Base-by-base conservation (phyloP, 2,797 vertebrate genomes). In the Phoxinus dragarum region DNA sequence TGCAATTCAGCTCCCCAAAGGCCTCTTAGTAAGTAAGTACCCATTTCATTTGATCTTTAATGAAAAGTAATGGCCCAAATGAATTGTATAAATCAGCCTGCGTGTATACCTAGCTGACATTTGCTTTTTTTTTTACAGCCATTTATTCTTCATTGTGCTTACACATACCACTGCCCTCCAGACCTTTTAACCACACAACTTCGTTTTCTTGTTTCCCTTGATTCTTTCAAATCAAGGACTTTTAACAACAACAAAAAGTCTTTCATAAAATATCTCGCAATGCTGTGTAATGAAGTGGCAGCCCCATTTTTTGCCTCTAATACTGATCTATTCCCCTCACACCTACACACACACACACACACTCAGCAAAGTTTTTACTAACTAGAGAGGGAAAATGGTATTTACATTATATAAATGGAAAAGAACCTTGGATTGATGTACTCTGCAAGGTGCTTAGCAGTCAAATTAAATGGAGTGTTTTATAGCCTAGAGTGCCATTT, bases 1-100 rank as follows among this genome's bases (percentile, higher is more conserved):
- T 95, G 97, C 98, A 98, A 99, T 99, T 99, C 98, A 99, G 97
- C 97, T 99, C 98, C 98, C 98, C 97, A 98, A 99, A 99, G 98
- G 98, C 98, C 98, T 99, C 97, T 99, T 99, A 99, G 98, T 98
- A 98, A 99, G 97, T 99, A 99, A 99, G 98, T 99, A 99, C 98
- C 98, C 98, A 99, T 99, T 99, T 98, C 97, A 99, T 99, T 99
- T 99, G 98, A 99, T 99, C 98, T 99, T 99, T 99, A 99, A 99
- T 99, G 98, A 99, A 99, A 99, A 99, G 98, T 99, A 99, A 99
- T 99, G 98, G 98, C 97, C 98, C 97, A 99, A 99, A 99, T 99
- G 98, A 99, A 99, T 99, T 99, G 98, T 99, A 97, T 99, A 99
- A 99, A 99, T 99, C 98, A 99, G 97, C 95, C 96, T 94, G 97